A percentile compares a stretch with the other conserved stretches of the same genome.
Evolutionary conservation across 1,140 invertebrate species (phyloP).

Genomic region (Pseudomyrmex dendroicus): DNA sequence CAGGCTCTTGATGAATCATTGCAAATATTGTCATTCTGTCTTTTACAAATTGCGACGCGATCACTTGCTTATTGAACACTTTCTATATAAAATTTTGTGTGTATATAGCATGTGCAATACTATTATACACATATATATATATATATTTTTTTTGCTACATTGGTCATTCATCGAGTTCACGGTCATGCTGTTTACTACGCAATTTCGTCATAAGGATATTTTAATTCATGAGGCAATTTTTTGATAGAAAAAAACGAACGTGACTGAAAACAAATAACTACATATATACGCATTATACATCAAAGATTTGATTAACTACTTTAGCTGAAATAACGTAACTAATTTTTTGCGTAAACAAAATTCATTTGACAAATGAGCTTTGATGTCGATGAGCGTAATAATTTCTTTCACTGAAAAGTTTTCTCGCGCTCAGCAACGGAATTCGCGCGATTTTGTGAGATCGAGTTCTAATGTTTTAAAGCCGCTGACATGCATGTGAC

Average conservation of each 20-base stretch:
- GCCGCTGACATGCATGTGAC: constrained; percentile 29
- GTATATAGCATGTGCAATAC: not conserved
- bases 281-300: no score
- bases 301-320: no score
- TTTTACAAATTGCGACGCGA: not conserved
- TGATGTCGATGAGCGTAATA: not conserved
- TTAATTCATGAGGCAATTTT: constrained; percentile 8
- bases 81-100: no score
- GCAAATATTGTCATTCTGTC: not conserved
- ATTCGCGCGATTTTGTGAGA: constrained; percentile 24
- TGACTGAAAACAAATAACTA: not conserved
- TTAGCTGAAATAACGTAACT: not conserved
- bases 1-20: constrained; percentile 18
- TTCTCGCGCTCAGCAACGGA: not conserved
- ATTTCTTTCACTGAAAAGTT: constrained; percentile 10
- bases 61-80: not conserved
- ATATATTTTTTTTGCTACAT: constrained; percentile 13
- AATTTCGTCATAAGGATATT: not conserved
- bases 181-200: constrained; percentile 23
- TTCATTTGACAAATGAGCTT: not conserved
- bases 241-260: not conserved
- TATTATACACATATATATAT: no score
- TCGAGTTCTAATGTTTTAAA: constrained; percentile 18
- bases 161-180: constrained; percentile 40
- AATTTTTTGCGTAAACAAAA: not conserved